A percentile compares a stretch with the other conserved stretches of the same genome.
Conservation (phyloP, 1,140 invertebrate genomes). For the Arctopsyche grandis region DNA sequence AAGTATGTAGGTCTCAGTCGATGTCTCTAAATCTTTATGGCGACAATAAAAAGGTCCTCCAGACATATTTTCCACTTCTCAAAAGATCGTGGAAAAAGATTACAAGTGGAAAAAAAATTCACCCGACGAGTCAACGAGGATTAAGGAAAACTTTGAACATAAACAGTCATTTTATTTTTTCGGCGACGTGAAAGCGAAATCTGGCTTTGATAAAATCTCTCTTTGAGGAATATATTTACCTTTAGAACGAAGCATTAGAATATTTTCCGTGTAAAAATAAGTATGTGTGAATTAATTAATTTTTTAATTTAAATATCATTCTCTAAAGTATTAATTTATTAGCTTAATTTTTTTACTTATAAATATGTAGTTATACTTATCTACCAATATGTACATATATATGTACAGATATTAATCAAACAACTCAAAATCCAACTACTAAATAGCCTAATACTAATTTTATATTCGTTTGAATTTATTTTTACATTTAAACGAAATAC, state of each 20-base stretch:
- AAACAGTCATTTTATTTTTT: conserved; percentile 19
- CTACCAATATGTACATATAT: no score
- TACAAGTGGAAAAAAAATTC: background rate
- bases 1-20: no score
- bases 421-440: no score
- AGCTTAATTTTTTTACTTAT: no score
- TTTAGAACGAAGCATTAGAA: background rate
- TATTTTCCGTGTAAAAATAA: background rate
- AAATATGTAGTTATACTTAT: no score
- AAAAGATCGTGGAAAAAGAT: conserved; percentile 8
- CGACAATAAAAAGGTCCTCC: background rate
- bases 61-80: conserved; percentile 24
- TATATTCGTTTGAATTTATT: no score
- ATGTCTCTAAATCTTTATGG: conserved; percentile 1
- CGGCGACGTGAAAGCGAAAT: background rate
- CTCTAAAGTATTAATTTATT: no score
- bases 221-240: conserved; percentile 16
- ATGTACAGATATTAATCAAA: no score
- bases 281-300: no score
- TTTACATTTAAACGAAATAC: no score
- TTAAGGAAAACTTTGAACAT: conserved; percentile 27
- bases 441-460: no score
- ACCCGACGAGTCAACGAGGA: conserved; percentile 1
- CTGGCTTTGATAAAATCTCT: background rate
- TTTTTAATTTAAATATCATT: no score